A percentile compares a stretch with the other conserved stretches of the same genome.
phyloP scores from a whole-genome alignment of 2,888 invertebrate genomes.

The Oithona nana region DNA sequence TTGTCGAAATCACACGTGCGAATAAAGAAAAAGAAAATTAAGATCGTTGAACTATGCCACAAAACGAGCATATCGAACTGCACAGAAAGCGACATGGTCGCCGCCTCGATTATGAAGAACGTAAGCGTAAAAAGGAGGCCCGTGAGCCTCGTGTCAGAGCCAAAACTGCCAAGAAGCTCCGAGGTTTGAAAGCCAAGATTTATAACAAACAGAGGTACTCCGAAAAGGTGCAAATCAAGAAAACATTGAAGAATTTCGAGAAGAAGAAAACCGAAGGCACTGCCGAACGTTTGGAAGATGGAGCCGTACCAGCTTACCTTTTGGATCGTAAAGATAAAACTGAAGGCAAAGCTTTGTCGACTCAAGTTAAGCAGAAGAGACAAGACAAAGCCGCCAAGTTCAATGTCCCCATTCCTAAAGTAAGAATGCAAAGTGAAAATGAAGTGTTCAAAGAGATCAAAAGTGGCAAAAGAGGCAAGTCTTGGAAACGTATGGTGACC shows the following conservation, averaged over 20 bases:
- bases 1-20: no score
- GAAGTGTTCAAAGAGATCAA: slow-evolving; percentile 87
- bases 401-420: slow-evolving; percentile 98
- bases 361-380: slow-evolving; percentile 97
- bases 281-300: slow-evolving; percentile 57
- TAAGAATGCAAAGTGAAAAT: slow-evolving; percentile 82
- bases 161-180: slow-evolving; percentile 68
- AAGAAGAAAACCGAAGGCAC: slow-evolving; percentile 73
- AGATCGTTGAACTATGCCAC: slow-evolving; percentile 52
- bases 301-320: slow-evolving; percentile 87
- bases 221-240: slow-evolving; percentile 98
- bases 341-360: slow-evolving; percentile 83
- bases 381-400: slow-evolving; percentile 99
- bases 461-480: slow-evolving; percentile 75
- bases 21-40: no score
- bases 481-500: slow-evolving; percentile 99
- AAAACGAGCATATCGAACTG: slow-evolving; percentile 98
- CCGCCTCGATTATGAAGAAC: slow-evolving; percentile 90
- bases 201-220: slow-evolving; percentile 88
- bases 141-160: slow-evolving; percentile 79
- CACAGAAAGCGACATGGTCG: slow-evolving; percentile 90
- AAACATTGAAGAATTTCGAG: slow-evolving; percentile 92
- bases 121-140: slow-evolving; percentile 84
- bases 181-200: slow-evolving; percentile 92
- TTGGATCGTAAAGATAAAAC: slow-evolving; percentile 87